Base-by-base conservation (phyloP, 2,797 vertebrate genomes). In the Epinephelus malabaricus region DNA sequence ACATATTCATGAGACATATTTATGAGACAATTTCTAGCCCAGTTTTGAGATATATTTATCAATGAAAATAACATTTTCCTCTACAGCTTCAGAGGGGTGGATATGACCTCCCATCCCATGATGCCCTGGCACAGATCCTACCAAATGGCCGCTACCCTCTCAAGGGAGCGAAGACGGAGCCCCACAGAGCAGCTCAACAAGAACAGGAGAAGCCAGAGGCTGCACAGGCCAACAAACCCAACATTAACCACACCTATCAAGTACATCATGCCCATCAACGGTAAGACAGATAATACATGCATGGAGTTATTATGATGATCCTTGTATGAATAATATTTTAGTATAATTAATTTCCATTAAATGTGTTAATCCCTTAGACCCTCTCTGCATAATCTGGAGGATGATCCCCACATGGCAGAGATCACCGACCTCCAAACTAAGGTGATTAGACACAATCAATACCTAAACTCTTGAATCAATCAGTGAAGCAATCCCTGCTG, bases 41-140 rank as follows among this genome's bases (percentile, higher is more conserved):
- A 50, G 3, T 13, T 1, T 43, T 2, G 15, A 45, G n/a, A 55
- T 40, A 0, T 14, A 58, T 34, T 21, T 58, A 15, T 45, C 53
- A 50, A 1, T 54, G 19, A 56, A 34, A 38, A 45, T 14, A 8
- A 12, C 67, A 40, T 83, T 14, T 80, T 11, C 63, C 43, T 84
- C 13, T 10, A 9, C 88, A 94, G 91, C 83, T 91, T 25, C 90
- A 87, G 21, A 81, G 0, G 18, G 85, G 88, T 0, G 3, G 54
- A 1, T 85, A 71, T 69, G 73, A 82, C 60, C 90, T 95, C 2
- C 95, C 95, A 0, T 73, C 91, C 0, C 84, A 83, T 18, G 88
- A 96, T 5, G 92, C 95, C 2, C 5, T 96, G 78, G 86, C 88
- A 23, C 70, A 84, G 62, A 86, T 96, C 49, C 89, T 95, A 15